Base-by-base conservation (phyloP, 2,797 vertebrate species). In the Morus bassanus region DNA sequence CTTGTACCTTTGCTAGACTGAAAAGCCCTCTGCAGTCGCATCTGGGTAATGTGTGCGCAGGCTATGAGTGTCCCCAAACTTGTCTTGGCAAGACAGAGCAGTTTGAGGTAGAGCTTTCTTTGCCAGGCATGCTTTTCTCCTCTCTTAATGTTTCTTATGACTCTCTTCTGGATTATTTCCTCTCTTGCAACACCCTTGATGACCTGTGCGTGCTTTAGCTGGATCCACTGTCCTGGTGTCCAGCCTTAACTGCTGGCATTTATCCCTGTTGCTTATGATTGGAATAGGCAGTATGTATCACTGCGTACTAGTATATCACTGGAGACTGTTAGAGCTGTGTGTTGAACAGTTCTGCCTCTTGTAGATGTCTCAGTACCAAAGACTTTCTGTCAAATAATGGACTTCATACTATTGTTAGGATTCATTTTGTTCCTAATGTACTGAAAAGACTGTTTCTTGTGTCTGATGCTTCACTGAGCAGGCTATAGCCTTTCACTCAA, bases 371-470 rank as follows among this genome's bases (percentile, higher is more conserved):
- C 8, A 4, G 24, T 60, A 10, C 45, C 59, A 37, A 86, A 83
- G 37, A 60, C 56, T 85, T 88, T 63, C 39, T 74, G 2, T 75
- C 48, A 53, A 50, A 30, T 64, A 74, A 53, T 46, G n/a, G 67
- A 78, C n/a, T 92, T 90, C 0, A 7, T 50, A 21, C 43, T 83
- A 46, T 33, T 56, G 24, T 46, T 77, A 39, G 51, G 22, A 57
- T 94, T 85, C 27, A 43, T 95, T 95, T 94, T 93, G 87, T 95
- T 91, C 75, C 48, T 50, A 1, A 12, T 56, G 11, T 68, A 57
- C 46, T 4, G 13, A 54, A 60, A 88, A 88, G 54, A 28, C 35
- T 25, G 17, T 31, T 69, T 56, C 80, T 79, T 43, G 18, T 68
- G 41, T 75, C 27, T 91, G 39, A 68, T 91, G 59, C 63, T 79